Base-by-base conservation (phyloP, 2,113 vertebrate species). In the Cranoglanis bouderius region DNA sequence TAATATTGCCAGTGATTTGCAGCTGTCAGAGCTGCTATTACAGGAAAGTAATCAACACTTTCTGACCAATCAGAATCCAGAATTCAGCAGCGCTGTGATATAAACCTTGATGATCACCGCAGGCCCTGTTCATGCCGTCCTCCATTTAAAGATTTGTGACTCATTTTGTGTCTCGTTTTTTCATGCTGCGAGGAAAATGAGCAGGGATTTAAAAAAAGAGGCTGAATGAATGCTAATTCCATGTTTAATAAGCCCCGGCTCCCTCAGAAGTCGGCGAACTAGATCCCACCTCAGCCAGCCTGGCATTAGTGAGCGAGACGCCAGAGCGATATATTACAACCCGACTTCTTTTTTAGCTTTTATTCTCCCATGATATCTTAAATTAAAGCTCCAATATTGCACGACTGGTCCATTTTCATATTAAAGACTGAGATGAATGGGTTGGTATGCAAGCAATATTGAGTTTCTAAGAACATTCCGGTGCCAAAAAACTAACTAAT, bases 181-280 rank as follows among this genome's bases (percentile, higher is more conserved):
- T 51, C 57, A 61, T 61, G 67, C 81, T 88, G 81, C 16, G 51
- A 85, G 46, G 75, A 65, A 87, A 84, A 84, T 85, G 84, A 63
- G 70, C 10, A 9, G 38, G 43, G 81, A 19, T n/a, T 84, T 74
- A n/a, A 49, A 61, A 61, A 88, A 40, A 12, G 53, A 16, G 46
- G 6, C 87, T 84, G 70, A 84, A 51, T 84, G 70, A 84, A 84
- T 49, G 43, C 70, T 88, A 84, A 88, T 88, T 88, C 43, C 24
- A 7, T 75, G 57, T 78, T 85, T 88, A 88, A 84, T 59, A 75
- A 72, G 51, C 70, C 24, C 6, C 32, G 55, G 40, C 55, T 84
- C 35, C 53, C 65, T 75, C 53, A 40, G 53, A 84, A 65, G 59
- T 67, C 77, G 0, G 57, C 61, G 35, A 81, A 75, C 87, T 78